Conservation (phyloP, 2,113 vertebrate genomes). For the Triplophysa rosa region DNA sequence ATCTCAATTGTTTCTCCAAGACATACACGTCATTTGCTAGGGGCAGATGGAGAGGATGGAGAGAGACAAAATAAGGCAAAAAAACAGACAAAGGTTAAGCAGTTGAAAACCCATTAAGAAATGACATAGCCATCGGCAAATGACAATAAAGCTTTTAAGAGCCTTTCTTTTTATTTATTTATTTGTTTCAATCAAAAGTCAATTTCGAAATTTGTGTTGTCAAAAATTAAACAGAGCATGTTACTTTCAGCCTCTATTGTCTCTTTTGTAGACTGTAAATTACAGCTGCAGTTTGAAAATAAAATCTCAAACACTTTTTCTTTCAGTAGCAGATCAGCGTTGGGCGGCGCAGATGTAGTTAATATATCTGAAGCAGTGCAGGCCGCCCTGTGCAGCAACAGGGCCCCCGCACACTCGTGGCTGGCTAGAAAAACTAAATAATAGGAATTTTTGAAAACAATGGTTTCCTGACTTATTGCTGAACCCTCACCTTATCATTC, state of each 20-base stretch:
- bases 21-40: no score
- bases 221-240: neutral
- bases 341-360: constrained; percentile 66
- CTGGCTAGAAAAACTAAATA: constrained; percentile 77
- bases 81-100: neutral
- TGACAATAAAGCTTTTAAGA: neutral
- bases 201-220: neutral
- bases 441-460: constrained; percentile 78
- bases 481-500: constrained; percentile 73
- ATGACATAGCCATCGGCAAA: neutral
- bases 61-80: neutral
- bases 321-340: constrained; percentile 39
- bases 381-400: constrained; percentile 51
- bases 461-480: constrained; percentile 73
- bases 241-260: constrained; percentile 25
- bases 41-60: neutral
- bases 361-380: constrained; percentile 69
- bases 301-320: constrained; percentile 49
- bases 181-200: neutral
- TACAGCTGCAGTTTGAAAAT: constrained; percentile 57
- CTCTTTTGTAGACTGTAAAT: constrained; percentile 54
- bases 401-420: constrained; percentile 47
- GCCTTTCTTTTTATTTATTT: neutral
- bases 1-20: no score
- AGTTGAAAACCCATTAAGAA: constrained; percentile 7